Base-by-base conservation (phyloP, 2,888 invertebrate species). In the Mythimna lalbum region DNA sequence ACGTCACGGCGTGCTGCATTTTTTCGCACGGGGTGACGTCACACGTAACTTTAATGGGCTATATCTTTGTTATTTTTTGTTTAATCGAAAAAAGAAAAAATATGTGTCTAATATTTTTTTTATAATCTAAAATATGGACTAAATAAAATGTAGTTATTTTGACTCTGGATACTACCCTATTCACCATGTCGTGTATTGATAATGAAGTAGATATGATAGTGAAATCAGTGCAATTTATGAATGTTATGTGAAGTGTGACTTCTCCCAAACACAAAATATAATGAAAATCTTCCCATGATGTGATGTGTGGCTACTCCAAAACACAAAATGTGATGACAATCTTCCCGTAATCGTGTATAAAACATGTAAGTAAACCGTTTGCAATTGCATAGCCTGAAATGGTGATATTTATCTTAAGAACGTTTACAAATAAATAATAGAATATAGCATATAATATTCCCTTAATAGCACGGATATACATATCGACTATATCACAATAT, bases 201-300 rank as follows among this genome's bases (percentile, higher is more conserved):
- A 27, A 50, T 72, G 21, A 27, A 12, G 14, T 21, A 7, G 7
- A 52, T 56, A 27, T 63, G 49, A 49, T 1, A 50, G 12, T 52
- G 3, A 19, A 60, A 76, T 62, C 36, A n/a, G 63, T 78, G 76
- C 63, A 31, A 57, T 69, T 39, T 63, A 63, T 65, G 68, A 53
- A 27, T 63, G 63, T 69, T 64, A 43, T 43, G 43, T 39, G 39
- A 39, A 14, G 39, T 43, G 39, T 43, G 17, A 19, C 17, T 43
- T 43, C 43, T 43, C 17, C 43, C 17, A 43, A 43, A 43, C 6
- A 43, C 17, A 43, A 19, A 43, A 43, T 19, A 17, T 17, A 5
- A 43, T 19, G 43, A 5, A 43, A 43, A 43, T 43, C 5, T 43
- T 43, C 43, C 43, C 43, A 43, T 43, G 43, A 19, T 43, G 17